A percentile compares a stretch with the other conserved stretches of the same genome.
These are phyloP conservation scores for Tachysurus fulvidraco DNA, from an alignment of 2,113 vertebrate species.

Conservation along the genomic window DNA sequence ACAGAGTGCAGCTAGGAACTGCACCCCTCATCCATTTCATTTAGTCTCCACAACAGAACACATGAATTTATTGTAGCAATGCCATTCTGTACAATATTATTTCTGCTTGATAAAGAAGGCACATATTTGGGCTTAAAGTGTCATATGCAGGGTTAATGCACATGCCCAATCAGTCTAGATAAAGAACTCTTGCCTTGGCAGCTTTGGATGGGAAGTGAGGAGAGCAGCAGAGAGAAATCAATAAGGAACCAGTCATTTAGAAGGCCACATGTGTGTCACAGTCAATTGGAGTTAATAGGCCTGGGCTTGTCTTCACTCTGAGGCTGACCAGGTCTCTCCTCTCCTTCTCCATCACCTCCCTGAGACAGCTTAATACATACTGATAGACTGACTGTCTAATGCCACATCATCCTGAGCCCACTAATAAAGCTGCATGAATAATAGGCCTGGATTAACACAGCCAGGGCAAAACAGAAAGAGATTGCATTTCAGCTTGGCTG, in stretches of 20 bases:
- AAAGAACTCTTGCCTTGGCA: slow-evolving; percentile 93
- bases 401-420: slow-evolving; percentile 70
- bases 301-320: slow-evolving; percentile 84
- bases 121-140: slow-evolving; percentile 69
- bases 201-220: slow-evolving; percentile 90
- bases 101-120: background rate
- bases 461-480: slow-evolving; percentile 35
- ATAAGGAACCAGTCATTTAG: slow-evolving; percentile 97
- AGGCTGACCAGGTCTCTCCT: slow-evolving; percentile 73
- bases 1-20: slow-evolving; percentile 19
- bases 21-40: background rate
- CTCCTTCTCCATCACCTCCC: slow-evolving; percentile 54
- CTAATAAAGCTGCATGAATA: slow-evolving; percentile 53
- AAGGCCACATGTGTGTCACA: slow-evolving; percentile 98
- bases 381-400: slow-evolving; percentile 73
- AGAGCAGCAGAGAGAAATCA: slow-evolving; percentile 96
- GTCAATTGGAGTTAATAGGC: slow-evolving; percentile 99
- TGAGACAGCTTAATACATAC: slow-evolving; percentile 78
- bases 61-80: background rate
- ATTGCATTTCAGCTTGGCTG: slow-evolving; percentile 38
- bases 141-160: slow-evolving; percentile 85
- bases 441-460: slow-evolving; percentile 46
- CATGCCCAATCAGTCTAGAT: slow-evolving; percentile 91
- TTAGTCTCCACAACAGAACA: background rate
- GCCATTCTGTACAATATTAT: background rate